Conservation (phyloP, 2,888 invertebrate species). For the Carabus problematicus region DNA sequence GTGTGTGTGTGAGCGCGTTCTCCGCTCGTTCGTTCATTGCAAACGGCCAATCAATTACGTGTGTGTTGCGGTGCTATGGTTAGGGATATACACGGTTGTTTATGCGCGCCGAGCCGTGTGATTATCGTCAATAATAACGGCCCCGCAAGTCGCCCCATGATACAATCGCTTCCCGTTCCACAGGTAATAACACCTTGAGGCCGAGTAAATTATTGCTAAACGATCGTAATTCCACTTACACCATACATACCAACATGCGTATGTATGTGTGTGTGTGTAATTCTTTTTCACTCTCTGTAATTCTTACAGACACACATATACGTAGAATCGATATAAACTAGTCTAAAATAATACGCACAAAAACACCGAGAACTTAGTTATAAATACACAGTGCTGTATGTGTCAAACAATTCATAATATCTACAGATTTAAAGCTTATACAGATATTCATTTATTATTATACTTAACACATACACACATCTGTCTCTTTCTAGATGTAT, state of each 20-base stretch:
- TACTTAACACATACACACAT: no score
- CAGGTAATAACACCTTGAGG: slow-evolving; percentile 43
- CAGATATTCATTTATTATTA: no score
- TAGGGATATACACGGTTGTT: slow-evolving; percentile 20
- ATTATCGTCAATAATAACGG: slow-evolving; percentile 37
- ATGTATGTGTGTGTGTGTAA: slow-evolving; percentile 5
- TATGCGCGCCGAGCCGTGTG: slow-evolving; percentile 38
- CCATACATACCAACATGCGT: not conserved
- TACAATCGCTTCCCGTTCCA: slow-evolving; percentile 41
- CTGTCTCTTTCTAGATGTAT: not conserved
- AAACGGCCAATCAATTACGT: slow-evolving; percentile 42
- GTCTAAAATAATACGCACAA: no score
- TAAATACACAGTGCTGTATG: not conserved
- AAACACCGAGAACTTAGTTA: not conserved
- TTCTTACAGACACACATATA: not conserved
- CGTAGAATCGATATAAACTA: not conserved
- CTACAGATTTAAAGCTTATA: not conserved
- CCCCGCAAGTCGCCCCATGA: slow-evolving; percentile 13
- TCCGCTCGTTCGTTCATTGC: slow-evolving; percentile 3
- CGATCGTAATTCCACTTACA: slow-evolving; percentile 38
- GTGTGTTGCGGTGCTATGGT: not conserved
- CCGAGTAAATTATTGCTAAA: slow-evolving; percentile 43
- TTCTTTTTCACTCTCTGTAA: slow-evolving; percentile 22
- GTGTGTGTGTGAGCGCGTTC: not conserved
- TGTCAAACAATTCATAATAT: slow-evolving; percentile 11